Base-by-base conservation (phyloP, 2,888 invertebrate genomes). In the Tiliacea citrago region DNA sequence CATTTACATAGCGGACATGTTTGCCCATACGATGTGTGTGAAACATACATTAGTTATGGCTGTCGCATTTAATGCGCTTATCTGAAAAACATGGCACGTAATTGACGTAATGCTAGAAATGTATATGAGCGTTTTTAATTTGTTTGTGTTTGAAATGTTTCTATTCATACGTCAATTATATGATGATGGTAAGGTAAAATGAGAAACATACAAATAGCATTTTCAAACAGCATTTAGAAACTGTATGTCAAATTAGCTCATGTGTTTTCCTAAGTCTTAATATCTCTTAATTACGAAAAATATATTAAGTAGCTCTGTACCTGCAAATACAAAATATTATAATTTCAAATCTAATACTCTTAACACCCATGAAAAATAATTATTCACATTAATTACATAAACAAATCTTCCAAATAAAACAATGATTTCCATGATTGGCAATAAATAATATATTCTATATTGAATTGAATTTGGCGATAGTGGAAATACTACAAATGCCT, bases 1-100 rank as follows among this genome's bases (percentile, higher is more conserved):
- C 92, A 94, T 94, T 94, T 94, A 95, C 93, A 95, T 95, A 94
- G 94, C 93, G 87, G 93, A 92, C 92, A 92, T 94, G 86, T 92
- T 93, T 91, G 88, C 89, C 84, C 88, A 89, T 70, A 81, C 82
- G 74, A 77, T 69, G 73, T 72, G 77, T 79, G 76, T 71, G 74
- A 74, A 79, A 65, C 67, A 71, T 68, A 65, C 68, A 69, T 73
- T 79, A 75, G 73, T 68, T 79, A 85, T 67, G 67, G 83, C 47
- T 72, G 65, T 81, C 70, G 53, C 57, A 57, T 58, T 68, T 57
- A 67, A 69, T 79, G 73, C 66, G 75, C 73, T 73, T 75, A 60
- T 73, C 74, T 57, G 60, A 49, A 55, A 66, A 70, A 61, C 80
- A 58, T 57, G 16, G 16, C 71, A 72, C 58, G 69, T 67, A 47